Percentiles rank a stretch among this genome's conserved stretches.
Conservation (phyloP, 2,888 invertebrate species). For the Lysandra bellargus region DNA sequence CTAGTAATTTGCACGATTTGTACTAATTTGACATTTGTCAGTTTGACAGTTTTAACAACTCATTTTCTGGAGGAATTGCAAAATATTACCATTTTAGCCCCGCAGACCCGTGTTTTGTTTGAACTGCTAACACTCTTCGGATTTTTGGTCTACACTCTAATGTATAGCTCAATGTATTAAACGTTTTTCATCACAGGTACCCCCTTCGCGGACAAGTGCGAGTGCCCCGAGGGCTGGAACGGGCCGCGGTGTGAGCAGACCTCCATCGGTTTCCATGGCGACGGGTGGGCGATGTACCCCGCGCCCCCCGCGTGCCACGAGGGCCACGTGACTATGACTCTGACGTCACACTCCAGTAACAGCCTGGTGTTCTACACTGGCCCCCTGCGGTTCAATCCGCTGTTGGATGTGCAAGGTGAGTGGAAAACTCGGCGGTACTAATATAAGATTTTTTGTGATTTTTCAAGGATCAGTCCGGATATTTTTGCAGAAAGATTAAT, state of each 20-base stretch:
- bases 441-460: no score
- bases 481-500: neutral
- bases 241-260: constrained; percentile 96
- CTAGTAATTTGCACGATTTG: no score
- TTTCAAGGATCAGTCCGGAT: no score
- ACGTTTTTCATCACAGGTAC: constrained; percentile 60
- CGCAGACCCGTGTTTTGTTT: no score
- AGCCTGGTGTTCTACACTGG: constrained; percentile 96
- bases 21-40: no score
- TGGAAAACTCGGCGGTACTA: constrained; percentile 21
- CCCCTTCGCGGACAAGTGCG: constrained; percentile 84
- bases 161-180: no score
- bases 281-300: constrained; percentile 96
- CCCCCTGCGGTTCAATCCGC: constrained; percentile 84
- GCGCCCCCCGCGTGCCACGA: constrained; percentile 92
- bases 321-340: constrained; percentile 89
- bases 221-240: constrained; percentile 88
- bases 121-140: no score
- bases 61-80: no score
- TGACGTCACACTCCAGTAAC: constrained; percentile 87
- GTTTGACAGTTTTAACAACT: no score
- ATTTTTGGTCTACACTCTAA: no score
- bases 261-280: constrained; percentile 92
- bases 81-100: no score
- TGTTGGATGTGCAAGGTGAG: constrained; percentile 83